Base-by-base conservation (phyloP, 2,797 vertebrate genomes). In the Sebastes cheni region DNA sequence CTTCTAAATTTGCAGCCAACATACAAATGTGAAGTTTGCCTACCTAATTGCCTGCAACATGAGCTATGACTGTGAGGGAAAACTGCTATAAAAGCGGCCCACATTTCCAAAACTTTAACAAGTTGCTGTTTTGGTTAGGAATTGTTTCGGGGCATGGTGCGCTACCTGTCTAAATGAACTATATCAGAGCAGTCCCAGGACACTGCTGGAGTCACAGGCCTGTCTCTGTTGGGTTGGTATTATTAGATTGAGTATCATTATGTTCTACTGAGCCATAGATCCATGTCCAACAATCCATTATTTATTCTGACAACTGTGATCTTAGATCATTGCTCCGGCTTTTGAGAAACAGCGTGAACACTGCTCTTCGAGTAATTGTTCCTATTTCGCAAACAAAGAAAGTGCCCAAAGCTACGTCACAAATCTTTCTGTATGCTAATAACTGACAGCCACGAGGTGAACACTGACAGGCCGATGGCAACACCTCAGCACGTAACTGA, bases 311-410 rank as follows among this genome's bases (percentile, higher is more conserved):
- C 78, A 76, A 66, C 22, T 59, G 22, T 52, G 55, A 80, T 64
- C 52, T 75, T 18, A 68, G 34, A 76, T 77, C 60, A 52, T 39
- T 22, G 54, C 68, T 69, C 62, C 22, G 4, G 56, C 25, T 80
- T 80, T 75, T 70, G 23, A 42, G 3, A 66, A 75, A 65, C 12
- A 7, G 29, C 2, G 34, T 36, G 22, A 76, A 72, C 69, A 32
- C 58, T 23, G 3, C 68, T 64, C 52, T 82, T 67, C 14, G 58
- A 60, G 65, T 42, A 79, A 82, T 62, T 58, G 30, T 52, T 68
- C 29, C 50, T 72, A 25, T 75, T 82, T 77, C 60, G 14, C 72
- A 56, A 76, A 75, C 61, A 71, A 81, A 78, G 70, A 66, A 67
- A 25, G n/a, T 58, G 65, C 67, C 64, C 23, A 58, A 29, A 74